Conservation (phyloP, 1,140 invertebrate genomes). For the Hypothenemus hampei region DNA sequence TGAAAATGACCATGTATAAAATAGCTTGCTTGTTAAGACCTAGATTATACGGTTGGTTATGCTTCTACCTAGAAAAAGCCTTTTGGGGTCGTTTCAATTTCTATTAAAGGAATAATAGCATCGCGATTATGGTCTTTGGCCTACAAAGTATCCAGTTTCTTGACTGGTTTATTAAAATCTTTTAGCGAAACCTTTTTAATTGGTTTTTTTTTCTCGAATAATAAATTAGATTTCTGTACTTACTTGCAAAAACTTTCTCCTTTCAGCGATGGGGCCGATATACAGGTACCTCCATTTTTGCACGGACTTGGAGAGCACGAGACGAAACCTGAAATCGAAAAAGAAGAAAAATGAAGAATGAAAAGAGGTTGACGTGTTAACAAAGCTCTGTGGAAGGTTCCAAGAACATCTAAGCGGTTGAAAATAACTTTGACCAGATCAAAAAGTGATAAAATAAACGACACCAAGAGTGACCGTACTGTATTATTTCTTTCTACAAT, state of each 20-base stretch:
- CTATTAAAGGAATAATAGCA: not conserved
- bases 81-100: slow-evolving; percentile 1
- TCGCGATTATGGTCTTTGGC: slow-evolving; percentile 1
- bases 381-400: slow-evolving; percentile 4
- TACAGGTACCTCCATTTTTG: slow-evolving; percentile 73
- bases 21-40: not conserved
- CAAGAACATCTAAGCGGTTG: slow-evolving; percentile 1
- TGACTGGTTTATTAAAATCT: not conserved
- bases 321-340: slow-evolving; percentile 68
- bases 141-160: too few relatives aligned
- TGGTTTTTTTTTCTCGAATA: not conserved
- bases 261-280: slow-evolving; percentile 57
- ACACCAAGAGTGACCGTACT: slow-evolving; percentile 13
- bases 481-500: slow-evolving; percentile 7
- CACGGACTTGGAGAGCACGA: slow-evolving; percentile 84
- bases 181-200: not conserved
- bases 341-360: slow-evolving; percentile 7
- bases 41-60: not conserved
- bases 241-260: slow-evolving; percentile 82
- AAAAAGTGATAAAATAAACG: slow-evolving; percentile 18
- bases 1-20: too few relatives aligned
- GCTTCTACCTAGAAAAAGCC: slow-evolving; percentile 8
- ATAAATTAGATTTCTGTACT: slow-evolving; percentile 53
- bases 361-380: not conserved
- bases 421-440: slow-evolving; percentile 13